Base-by-base conservation (phyloP, 2,113 vertebrate species). In the Phrynosoma blainvillii region DNA sequence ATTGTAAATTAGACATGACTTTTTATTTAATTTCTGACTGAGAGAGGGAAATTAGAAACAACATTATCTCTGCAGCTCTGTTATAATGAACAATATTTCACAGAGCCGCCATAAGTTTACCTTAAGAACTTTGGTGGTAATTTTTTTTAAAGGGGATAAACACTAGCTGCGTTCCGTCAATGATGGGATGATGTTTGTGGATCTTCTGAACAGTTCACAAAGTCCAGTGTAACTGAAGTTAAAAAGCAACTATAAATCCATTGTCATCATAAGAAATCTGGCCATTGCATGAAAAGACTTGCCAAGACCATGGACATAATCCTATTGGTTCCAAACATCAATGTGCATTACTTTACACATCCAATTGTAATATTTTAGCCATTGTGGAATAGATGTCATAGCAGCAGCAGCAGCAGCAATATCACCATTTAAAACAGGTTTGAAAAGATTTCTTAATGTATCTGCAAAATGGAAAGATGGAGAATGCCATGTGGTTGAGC, bases 1-100 rank as follows among this genome's bases (percentile, higher is more conserved):
- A 93, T 97, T 97, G 96, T 97, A 97, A 97, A 97, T 97, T 96
- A 97, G 97, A 96, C 96, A 97, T 96, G 96, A 97, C 96, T 97
- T 97, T 97, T 97, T 97, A 97, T 97, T 97, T 97, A 97, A 97
- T 97, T 97, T 97, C 97, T 97, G 96, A 97, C 97, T 97, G 97
- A 97, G 97, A 96, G 96, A 96, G 96, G 96, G 97, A 97, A 97
- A 97, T 97, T 97, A 97, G 96, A 96, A 97, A 95, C 96, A 96
- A 95, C 96, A 97, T 97, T 97, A 96, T 97, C 96, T 96, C 96
- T 92, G 96, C 95, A 94, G 96, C 96, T 96, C 94, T 3, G 92
- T 96, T 96, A 96, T 97, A 97, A 97, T 96, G 95, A 97, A 97
- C 96, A 96, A 96, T 97, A 97, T 97, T 97, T 97, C 96, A 97